phyloP scores from a whole-genome alignment of 1,140 invertebrate genomes.

The Nymphalis io region DNA sequence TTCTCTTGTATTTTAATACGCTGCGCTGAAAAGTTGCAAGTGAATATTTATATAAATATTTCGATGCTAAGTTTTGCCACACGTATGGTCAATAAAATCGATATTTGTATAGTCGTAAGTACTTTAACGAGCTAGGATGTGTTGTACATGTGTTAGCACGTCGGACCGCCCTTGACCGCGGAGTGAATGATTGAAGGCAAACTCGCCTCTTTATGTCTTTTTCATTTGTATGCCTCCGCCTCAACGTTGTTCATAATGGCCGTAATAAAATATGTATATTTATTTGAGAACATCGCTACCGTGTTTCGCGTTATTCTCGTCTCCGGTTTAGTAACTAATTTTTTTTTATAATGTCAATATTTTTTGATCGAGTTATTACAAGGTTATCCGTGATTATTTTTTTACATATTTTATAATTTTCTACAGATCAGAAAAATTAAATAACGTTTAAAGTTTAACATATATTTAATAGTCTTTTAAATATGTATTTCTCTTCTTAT shows the following conservation, averaged over 20 bases:
- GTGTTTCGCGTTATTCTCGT: neutral
- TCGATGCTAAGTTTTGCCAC: neutral
- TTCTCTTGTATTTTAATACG: neutral
- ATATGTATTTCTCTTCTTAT: too few species aligned
- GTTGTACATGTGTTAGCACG: slow-evolving; percentile 22
- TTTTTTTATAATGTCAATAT: slow-evolving; percentile 2
- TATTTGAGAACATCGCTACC: slow-evolving; percentile 1
- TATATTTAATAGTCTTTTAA: neutral
- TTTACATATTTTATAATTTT: neutral
- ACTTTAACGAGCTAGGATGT: slow-evolving; percentile 20
- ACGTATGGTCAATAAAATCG: slow-evolving; percentile 27
- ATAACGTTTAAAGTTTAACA: neutral
- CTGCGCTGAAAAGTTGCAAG: neutral
- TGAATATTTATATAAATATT: neutral
- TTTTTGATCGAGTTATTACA: neutral
- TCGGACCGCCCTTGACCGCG: slow-evolving; percentile 41
- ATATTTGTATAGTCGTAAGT: slow-evolving; percentile 19
- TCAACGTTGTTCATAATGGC: slow-evolving; percentile 1
- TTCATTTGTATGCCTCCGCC: slow-evolving; percentile 20
- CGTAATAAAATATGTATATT: slow-evolving; percentile 3
- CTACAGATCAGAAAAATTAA: neutral
- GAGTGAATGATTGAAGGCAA: slow-evolving; percentile 35
- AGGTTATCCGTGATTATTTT: neutral
- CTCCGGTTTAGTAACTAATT: neutral
- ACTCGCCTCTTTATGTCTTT: slow-evolving; percentile 27